phyloP scores from a whole-genome alignment of 2,797 vertebrate species.

The Xiphorhynchus erythropygius region DNA sequence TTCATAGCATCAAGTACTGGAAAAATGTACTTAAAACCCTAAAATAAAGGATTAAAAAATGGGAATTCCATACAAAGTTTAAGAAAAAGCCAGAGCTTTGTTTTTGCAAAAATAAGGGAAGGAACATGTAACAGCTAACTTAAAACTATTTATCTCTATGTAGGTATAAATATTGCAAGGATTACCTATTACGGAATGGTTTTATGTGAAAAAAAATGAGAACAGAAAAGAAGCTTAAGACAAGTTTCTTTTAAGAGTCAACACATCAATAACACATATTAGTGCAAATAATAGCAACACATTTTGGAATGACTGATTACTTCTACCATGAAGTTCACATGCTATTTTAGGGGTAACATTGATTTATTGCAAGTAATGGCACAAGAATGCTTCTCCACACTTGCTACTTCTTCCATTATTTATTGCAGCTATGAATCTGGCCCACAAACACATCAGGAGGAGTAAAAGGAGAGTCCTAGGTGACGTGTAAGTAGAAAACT shows the following conservation, averaged over 20 bases:
- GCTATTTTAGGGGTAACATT: slow-evolving; percentile 8
- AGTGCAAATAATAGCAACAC: slow-evolving; percentile 45
- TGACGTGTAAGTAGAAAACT: not conserved
- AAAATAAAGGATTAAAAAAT: slow-evolving; percentile 20
- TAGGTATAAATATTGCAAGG: slow-evolving; percentile 3
- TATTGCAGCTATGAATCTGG: not conserved
- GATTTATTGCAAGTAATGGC: slow-evolving; percentile 36
- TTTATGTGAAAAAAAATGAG: slow-evolving; percentile 25
- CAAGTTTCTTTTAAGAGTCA: slow-evolving; percentile 13
- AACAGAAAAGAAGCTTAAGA: not conserved
- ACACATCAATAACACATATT: slow-evolving; percentile 34
- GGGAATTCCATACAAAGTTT: slow-evolving; percentile 32
- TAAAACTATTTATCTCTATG: not conserved
- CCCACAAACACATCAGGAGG: not conserved
- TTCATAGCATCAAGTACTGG: slow-evolving; percentile 59
- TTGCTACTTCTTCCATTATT: slow-evolving; percentile 7
- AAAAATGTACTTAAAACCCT: slow-evolving; percentile 41
- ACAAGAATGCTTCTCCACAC: slow-evolving; percentile 27
- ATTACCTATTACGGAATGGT: not conserved
- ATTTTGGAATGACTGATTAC: slow-evolving; percentile 42
- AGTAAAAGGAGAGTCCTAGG: not conserved
- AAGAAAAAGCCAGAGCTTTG: slow-evolving; percentile 20
- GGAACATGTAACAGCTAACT: not conserved
- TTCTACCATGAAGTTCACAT: slow-evolving; percentile 10
- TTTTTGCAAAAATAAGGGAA: not conserved